Conservation (phyloP, 2,888 invertebrate genomes). For the Pecten maximus region DNA sequence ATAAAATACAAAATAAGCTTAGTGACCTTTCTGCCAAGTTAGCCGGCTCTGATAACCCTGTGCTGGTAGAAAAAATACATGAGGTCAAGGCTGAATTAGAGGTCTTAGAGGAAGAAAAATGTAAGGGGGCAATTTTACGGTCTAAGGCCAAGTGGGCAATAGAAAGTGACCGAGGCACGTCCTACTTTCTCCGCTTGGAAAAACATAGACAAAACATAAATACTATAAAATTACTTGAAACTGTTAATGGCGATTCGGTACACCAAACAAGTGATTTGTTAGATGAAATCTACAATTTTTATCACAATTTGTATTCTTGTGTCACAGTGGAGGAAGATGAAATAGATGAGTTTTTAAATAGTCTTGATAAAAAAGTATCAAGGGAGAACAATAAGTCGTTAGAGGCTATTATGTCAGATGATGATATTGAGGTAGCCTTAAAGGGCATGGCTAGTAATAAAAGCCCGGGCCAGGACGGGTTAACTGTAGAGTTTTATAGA, state of each 20-base stretch:
- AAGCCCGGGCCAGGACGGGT: constrained; percentile 42
- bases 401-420: background rate
- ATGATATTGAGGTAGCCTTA: constrained; percentile 31
- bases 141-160: too few species aligned
- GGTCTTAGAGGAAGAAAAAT: too few species aligned
- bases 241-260: background rate
- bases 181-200: background rate
- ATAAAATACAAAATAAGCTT: too few species aligned
- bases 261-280: background rate
- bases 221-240: background rate
- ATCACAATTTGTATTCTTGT: background rate
- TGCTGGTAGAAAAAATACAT: too few species aligned
- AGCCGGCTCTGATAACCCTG: too few species aligned
- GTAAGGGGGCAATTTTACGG: too few species aligned
- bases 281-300: background rate
- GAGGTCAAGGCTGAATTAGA: too few species aligned
- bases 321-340: background rate
- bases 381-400: background rate
- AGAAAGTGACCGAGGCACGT: too few species aligned
- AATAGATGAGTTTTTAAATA: background rate
- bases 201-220: background rate
- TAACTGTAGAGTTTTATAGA: constrained; percentile 45
- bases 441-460: constrained; percentile 41
- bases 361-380: background rate
- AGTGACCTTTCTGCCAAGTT: too few species aligned